Evolutionary conservation across 2,888 invertebrate genomes (phyloP).

Genomic region (Leptinotarsa peninsularis): DNA sequence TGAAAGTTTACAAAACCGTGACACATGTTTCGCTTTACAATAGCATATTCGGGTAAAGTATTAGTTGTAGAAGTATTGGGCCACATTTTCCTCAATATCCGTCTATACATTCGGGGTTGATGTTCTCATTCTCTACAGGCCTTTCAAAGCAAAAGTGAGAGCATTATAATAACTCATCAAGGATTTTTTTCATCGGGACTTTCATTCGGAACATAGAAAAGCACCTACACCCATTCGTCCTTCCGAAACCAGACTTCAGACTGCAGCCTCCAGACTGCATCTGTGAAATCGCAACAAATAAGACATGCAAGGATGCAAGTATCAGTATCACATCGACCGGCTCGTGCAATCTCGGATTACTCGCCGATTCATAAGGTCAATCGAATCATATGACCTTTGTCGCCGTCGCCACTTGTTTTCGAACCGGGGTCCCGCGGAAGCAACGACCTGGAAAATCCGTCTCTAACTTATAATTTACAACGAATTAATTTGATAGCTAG

Average conservation of each 20-base stretch:
- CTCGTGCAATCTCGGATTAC: neutral
- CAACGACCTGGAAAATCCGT: neutral
- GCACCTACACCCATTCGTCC: neutral
- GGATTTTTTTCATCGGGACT: no score
- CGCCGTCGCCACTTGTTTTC: conserved; percentile 8
- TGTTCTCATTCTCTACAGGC: no score
- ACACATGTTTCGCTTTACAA: no score
- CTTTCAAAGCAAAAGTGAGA: no score
- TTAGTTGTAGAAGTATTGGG: no score
- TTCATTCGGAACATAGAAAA: neutral
- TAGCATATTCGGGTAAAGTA: no score
- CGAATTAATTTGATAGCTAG: neutral
- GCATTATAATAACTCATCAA: no score
- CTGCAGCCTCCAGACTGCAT: neutral
- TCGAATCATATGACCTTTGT: neutral
- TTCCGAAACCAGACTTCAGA: neutral
- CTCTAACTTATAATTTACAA: neutral
- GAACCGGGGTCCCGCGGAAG: neutral
- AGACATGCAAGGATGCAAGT: neutral
- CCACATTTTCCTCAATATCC: no score
- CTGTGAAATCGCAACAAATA: neutral
- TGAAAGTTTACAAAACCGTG: no score
- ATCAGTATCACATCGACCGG: neutral
- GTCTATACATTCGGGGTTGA: no score
- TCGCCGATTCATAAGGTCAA: conserved; percentile 3